phyloP scores from a whole-genome alignment of 1,140 invertebrate genomes.

The Listronotus bonariensis region DNA sequence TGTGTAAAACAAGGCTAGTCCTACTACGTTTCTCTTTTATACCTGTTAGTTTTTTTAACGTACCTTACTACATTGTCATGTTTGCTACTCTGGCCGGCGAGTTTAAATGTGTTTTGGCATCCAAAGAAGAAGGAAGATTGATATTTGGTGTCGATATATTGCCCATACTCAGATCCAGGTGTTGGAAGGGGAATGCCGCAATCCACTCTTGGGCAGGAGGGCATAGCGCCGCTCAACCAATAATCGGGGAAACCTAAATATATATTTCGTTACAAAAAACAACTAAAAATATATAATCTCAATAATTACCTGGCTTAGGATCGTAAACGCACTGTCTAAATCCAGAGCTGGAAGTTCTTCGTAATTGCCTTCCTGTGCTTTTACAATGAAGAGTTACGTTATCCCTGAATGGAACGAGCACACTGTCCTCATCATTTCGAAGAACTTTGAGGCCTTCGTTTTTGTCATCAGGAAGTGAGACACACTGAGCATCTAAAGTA shows the following conservation, averaged over 20 bases:
- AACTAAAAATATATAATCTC: too few relatives aligned
- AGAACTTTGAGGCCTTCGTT: slow-evolving; percentile 80
- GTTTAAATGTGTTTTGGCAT: slow-evolving; percentile 90
- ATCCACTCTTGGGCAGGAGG: slow-evolving; percentile 70
- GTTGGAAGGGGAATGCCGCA: slow-evolving; percentile 84
- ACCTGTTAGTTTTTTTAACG: too few relatives aligned
- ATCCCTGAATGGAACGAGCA: slow-evolving; percentile 84
- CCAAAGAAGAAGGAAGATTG: slow-evolving; percentile 95
- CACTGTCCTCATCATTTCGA: slow-evolving; percentile 75
- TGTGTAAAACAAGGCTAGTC: too few relatives aligned
- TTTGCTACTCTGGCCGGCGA: slow-evolving; percentile 88
- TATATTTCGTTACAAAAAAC: not conserved
- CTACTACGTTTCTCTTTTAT: too few relatives aligned
- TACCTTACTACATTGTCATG: slow-evolving; percentile 59
- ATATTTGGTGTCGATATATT: slow-evolving; percentile 81
- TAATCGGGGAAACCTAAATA: slow-evolving; percentile 78
- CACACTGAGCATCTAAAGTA: slow-evolving; percentile 82
- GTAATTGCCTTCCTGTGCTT: slow-evolving; percentile 74
- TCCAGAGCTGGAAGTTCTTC: slow-evolving; percentile 77
- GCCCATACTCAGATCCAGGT: slow-evolving; percentile 90
- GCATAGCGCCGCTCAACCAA: slow-evolving; percentile 86
- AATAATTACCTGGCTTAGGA: slow-evolving; percentile 70
- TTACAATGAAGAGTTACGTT: slow-evolving; percentile 87
- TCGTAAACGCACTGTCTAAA: slow-evolving; percentile 96
- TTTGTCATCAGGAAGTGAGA: slow-evolving; percentile 86